A percentile compares a stretch with the other conserved stretches of the same genome.
Evolutionary conservation across 1,140 invertebrate genomes (phyloP).

Genomic region (Eriosoma lanigerum): DNA sequence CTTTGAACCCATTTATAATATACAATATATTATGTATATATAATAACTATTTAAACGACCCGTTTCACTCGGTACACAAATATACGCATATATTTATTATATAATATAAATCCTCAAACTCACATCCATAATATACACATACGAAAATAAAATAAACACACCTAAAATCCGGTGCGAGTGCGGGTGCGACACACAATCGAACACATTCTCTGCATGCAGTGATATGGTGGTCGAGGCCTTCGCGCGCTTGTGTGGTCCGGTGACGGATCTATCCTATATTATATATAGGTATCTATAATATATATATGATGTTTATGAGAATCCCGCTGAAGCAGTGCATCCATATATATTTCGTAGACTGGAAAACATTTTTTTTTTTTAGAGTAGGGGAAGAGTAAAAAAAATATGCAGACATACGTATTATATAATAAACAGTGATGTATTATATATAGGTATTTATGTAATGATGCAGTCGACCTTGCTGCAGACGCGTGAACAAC

Average conservation of each 20-base stretch:
- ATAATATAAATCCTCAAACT: not conserved
- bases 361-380: no score
- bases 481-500: no score
- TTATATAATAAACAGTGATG: no score
- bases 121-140: not conserved
- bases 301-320: not conserved
- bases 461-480: no score
- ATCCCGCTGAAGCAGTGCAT: no score
- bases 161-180: constrained; percentile 38
- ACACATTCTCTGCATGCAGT: constrained; percentile 6
- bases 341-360: no score
- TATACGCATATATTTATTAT: no score
- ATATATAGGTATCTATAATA: not conserved
- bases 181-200: not conserved
- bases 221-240: not conserved
- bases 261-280: not conserved
- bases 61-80: not conserved
- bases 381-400: not conserved
- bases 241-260: constrained; percentile 25
- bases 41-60: constrained; percentile 19
- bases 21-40: not conserved
- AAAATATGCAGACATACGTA: not conserved
- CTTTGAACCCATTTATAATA: not conserved
- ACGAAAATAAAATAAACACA: constrained; percentile 30
- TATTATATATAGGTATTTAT: not conserved